A percentile compares a stretch with the other conserved stretches of the same genome.
Conservation (phyloP, 2,888 invertebrate species). For the Erpobdella octoculata region DNA sequence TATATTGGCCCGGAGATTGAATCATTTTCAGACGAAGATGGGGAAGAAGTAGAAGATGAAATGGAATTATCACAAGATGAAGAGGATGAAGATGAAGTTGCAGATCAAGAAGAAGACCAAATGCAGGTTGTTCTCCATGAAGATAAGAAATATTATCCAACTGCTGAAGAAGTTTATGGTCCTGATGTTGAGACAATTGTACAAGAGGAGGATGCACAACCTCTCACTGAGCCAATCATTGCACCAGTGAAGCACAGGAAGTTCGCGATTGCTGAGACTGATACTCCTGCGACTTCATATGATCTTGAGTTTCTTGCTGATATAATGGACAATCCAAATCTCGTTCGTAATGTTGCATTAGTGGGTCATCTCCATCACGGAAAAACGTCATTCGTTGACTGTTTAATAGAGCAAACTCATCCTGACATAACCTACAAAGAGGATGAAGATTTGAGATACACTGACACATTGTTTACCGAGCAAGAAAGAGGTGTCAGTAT, state of each 20-base stretch:
- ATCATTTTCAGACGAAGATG: conserved; percentile 74
- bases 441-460: conserved; percentile 64
- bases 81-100: conserved; percentile 42
- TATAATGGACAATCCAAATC: conserved; percentile 88
- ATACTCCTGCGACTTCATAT: conserved; percentile 84
- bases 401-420: conserved; percentile 90
- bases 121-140: conserved; percentile 88
- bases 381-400: conserved; percentile 95
- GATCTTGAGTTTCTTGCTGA: conserved; percentile 94
- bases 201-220: conserved; percentile 96
- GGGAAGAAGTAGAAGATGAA: conserved; percentile 59
- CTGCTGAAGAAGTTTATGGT: conserved; percentile 82
- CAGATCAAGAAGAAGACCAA: conserved; percentile 43
- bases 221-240: conserved; percentile 67
- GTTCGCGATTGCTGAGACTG: conserved; percentile 86
- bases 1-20: conserved; percentile 91
- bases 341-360: conserved; percentile 88
- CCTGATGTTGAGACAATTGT: conserved; percentile 96
- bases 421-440: conserved; percentile 65
- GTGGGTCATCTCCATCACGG: conserved; percentile 97
- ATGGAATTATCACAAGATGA: conserved; percentile 54
- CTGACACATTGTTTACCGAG: conserved; percentile 91
- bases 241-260: conserved; percentile 90
- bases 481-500: conserved; percentile 88
- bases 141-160: conserved; percentile 91